phyloP scores from a whole-genome alignment of 1,140 invertebrate genomes.

The Ephestia elutella region DNA sequence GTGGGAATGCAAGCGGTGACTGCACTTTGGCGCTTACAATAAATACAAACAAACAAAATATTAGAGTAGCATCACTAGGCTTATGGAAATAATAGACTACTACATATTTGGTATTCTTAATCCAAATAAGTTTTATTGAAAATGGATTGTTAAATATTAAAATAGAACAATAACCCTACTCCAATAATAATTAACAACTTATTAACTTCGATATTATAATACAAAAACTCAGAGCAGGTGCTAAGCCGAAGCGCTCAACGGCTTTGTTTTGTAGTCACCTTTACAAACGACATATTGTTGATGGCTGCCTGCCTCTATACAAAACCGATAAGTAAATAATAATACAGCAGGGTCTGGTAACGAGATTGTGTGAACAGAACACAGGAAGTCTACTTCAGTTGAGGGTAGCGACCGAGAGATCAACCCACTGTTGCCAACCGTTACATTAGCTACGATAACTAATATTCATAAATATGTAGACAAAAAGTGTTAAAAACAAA shows the following conservation, averaged over 20 bases:
- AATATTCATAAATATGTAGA: constrained; percentile 1
- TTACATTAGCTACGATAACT: not conserved
- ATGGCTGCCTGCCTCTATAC: constrained; percentile 52
- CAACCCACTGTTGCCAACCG: constrained; percentile 17
- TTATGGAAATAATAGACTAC: too few relatives aligned
- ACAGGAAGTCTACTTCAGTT: constrained; percentile 52
- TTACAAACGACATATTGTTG: constrained; percentile 64
- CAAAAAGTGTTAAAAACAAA: not conserved
- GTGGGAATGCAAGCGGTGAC: constrained; percentile 72
- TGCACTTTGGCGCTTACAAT: constrained; percentile 71
- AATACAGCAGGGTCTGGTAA: constrained; percentile 48
- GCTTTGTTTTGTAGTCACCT: constrained; percentile 67
- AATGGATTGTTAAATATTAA: not conserved
- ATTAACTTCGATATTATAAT: constrained; percentile 30
- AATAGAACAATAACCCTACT: constrained; percentile 34
- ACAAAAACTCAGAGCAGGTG: constrained; percentile 54
- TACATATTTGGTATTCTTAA: too few relatives aligned
- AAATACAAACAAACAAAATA: constrained; percentile 72
- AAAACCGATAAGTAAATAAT: constrained; percentile 65
- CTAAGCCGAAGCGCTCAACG: constrained; percentile 47
- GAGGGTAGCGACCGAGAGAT: constrained; percentile 28
- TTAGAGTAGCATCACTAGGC: constrained; percentile 38
- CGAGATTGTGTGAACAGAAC: constrained; percentile 51
- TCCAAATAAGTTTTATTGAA: not conserved
- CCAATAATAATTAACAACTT: constrained; percentile 25